Evolutionary conservation across 1,140 invertebrate species (phyloP).

Genomic region (Hycleus cichorii): DNA sequence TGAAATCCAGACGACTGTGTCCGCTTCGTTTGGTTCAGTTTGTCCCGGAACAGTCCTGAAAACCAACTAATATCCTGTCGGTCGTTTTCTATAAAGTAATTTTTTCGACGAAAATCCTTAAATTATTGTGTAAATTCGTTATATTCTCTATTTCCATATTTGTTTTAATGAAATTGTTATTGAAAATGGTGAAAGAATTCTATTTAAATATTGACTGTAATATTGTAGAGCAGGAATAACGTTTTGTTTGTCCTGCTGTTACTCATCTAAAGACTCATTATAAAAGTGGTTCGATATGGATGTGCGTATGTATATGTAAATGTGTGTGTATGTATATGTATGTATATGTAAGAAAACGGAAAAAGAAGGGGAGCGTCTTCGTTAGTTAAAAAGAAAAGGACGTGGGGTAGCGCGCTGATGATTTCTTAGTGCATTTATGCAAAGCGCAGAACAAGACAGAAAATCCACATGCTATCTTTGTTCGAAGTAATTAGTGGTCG

Average conservation of each 20-base stretch:
- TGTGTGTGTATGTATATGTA: neutral
- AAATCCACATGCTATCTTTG: constrained; percentile 25
- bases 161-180: too few relatives aligned
- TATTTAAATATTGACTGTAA: too few relatives aligned
- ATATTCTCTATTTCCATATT: too few relatives aligned
- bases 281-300: neutral
- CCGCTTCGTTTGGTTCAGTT: constrained; percentile 13
- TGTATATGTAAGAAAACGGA: constrained; percentile 27
- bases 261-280: too few relatives aligned
- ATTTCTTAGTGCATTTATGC: constrained; percentile 41
- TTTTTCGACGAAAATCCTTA: too few relatives aligned
- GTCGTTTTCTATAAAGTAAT: neutral
- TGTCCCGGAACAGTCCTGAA: constrained; percentile 16
- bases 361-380: constrained; percentile 25
- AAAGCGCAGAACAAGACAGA: constrained; percentile 34
- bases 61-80: constrained; percentile 1
- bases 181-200: too few relatives aligned
- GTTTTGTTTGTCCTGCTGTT: too few relatives aligned
- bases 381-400: constrained; percentile 17
- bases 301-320: neutral
- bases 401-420: constrained; percentile 29
- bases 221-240: too few relatives aligned
- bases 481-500: constrained; percentile 40
- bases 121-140: too few relatives aligned
- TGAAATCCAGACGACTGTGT: constrained; percentile 14